Base-by-base conservation (phyloP, 1,140 invertebrate species). In the Drosophila rufa region DNA sequence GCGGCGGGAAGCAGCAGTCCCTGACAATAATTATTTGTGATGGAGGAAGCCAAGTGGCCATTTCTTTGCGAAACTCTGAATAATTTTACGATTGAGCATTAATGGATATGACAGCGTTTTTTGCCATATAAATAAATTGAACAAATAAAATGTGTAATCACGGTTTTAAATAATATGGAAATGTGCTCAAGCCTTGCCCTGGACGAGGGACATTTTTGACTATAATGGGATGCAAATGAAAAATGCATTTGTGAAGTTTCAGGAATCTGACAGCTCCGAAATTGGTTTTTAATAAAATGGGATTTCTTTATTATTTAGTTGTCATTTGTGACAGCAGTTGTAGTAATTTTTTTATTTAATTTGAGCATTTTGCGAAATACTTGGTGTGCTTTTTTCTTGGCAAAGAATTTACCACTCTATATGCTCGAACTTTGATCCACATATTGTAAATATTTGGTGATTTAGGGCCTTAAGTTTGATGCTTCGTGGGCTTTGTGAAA, bases 41-140 rank as follows among this genome's bases (percentile, higher is more conserved):
- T 36, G 42, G 68, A 70, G 68, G 65, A 57, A 71, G 64, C 65
- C 68, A 73, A 73, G 69, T 50, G 69, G 36, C 51, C 69, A 58
- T 71, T 70, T 56, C 68, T 71, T 67, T 69, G 38, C 64, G 43
- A 64, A 38, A 27, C 19, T 67, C 22, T 48, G 51, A 38, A 73
- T 73, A 71, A 73, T 73, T 73, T 71, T 73, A 40, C 69, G 53
- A 73, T 60, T 51, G 67, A 71, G 67, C 70, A 50, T 60, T 43
- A 73, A 71, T 73, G 69, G 43, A 73, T 50, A n/a, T 73, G 70
- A 73, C 70, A 73, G 68, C 15, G 17, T 19, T 51, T 27, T 45
- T 67, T 53, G 43, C 22, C 27, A 46, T 55, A 47, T 69, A 19
- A 46, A 55, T 67, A 45, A 55, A 68, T 68, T 70, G 48, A 38